Evolutionary conservation across 2,113 vertebrate species (phyloP), one percentile per base, ranked within the genome.

Genomic region (Coturnix japonica): DNA sequence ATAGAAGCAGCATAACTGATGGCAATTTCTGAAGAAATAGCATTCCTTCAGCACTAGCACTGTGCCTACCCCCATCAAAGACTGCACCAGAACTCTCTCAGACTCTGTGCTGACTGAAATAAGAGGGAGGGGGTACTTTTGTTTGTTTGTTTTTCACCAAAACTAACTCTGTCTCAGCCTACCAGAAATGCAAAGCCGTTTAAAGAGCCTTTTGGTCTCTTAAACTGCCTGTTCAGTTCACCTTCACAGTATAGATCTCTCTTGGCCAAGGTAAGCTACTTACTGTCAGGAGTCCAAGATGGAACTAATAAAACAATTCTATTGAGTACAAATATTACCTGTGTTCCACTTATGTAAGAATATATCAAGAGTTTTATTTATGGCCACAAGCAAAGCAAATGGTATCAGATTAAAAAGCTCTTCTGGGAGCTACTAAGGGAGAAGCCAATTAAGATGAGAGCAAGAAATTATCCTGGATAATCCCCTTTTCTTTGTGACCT

Each of bases 121-220:
- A 70, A 2, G 6, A 81, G 33, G 18, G 12, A 70, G 15, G 10
- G 18, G 51, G 23, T 15, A 26, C 8, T 14, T 63, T 51, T 63
- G 53, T 43, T 61, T 53, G 26, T 53, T 53, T 51, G 39, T 61
- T 53, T 51, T 53, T 53, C 51, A 53, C 53, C 22, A n/a, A 6
- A 71, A 10, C 4, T 54, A 63, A 74, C n/a, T 25, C 9, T 37
- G 39, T 79, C 35, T 61, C 25, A 70, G 57, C 57, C 39, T n/a
- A 51, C 8, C 37, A 11, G 22, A 76, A 81, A n/a, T 19, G 28
- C 13, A 18, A 61, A 82, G 37, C 49, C 69, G 39, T 43, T 16
- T 46, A 7, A 87, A 56, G 6, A 81, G 47, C 22, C 37, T 23
- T 28, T 0, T 0, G 17, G n/a, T 44, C 30, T 39, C 53, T 39